phyloP scores from a whole-genome alignment of 2,113 vertebrate genomes.

The Muscicapa adusta region DNA sequence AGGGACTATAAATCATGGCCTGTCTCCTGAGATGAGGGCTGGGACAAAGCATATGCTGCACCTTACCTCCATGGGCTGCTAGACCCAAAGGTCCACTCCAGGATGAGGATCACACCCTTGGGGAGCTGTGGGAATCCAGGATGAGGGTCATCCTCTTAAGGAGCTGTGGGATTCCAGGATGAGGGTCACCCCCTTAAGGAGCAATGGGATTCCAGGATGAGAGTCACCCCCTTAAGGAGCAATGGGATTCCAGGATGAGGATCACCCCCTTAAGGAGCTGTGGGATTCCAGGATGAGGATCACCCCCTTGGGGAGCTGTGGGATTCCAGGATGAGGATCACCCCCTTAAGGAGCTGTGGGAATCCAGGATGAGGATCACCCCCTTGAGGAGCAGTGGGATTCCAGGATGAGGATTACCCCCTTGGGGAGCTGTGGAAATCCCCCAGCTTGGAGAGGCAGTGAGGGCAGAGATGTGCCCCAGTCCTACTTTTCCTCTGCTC shows the following conservation, averaged over 20 bases:
- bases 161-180: neutral
- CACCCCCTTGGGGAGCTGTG: neutral
- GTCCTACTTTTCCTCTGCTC: neutral
- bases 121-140: neutral
- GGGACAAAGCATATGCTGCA: neutral
- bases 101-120: neutral
- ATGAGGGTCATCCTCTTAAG: neutral
- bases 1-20: neutral
- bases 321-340: neutral
- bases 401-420: neutral
- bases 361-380: neutral
- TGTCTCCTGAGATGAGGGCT: neutral
- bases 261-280: neutral
- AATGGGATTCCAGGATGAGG: neutral
- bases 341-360: no score
- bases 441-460: accelerated
- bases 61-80: neutral
- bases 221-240: neutral
- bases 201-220: neutral
- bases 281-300: neutral
- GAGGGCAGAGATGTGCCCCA: neutral
- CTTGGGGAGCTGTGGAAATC: neutral
- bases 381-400: neutral
- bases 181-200: neutral
- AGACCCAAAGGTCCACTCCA: neutral